These are phyloP conservation scores for Yponomeuta sedellus DNA, from an alignment of 2,888 invertebrate species.

Conservation along the genomic window DNA sequence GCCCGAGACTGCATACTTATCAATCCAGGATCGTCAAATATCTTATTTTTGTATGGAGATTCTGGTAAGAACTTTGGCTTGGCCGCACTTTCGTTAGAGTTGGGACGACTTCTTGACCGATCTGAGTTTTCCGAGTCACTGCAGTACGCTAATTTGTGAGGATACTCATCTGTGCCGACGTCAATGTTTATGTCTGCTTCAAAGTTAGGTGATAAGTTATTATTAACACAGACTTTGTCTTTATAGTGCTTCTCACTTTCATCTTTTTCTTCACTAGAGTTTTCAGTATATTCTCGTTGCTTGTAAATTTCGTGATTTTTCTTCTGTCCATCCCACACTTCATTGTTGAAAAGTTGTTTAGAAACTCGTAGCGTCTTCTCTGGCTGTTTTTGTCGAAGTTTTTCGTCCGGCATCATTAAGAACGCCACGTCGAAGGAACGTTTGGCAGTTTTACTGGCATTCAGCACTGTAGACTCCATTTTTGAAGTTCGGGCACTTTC, in stretches of 20 bases:
- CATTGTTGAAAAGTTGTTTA: slow-evolving; percentile 66
- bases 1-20: slow-evolving; percentile 72
- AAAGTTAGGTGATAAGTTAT: slow-evolving; percentile 67
- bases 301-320: slow-evolving; percentile 65
- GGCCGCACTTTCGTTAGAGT: slow-evolving; percentile 73
- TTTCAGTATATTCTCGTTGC: slow-evolving; percentile 55
- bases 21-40: slow-evolving; percentile 77
- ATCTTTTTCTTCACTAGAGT: slow-evolving; percentile 53
- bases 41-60: slow-evolving; percentile 68
- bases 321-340: slow-evolving; percentile 67
- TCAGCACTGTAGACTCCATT: slow-evolving; percentile 54
- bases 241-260: slow-evolving; percentile 37
- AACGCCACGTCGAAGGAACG: slow-evolving; percentile 94
- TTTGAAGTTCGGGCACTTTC: slow-evolving; percentile 70
- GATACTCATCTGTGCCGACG: slow-evolving; percentile 71
- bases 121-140: slow-evolving; percentile 73
- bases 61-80: slow-evolving; percentile 70
- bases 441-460: slow-evolving; percentile 75
- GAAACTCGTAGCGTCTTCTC: slow-evolving; percentile 74
- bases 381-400: slow-evolving; percentile 80
- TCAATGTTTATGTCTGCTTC: slow-evolving; percentile 71
- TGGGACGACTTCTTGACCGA: slow-evolving; percentile 66
- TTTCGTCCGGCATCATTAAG: slow-evolving; percentile 91
- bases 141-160: slow-evolving; percentile 63
- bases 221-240: slow-evolving; percentile 56